These are phyloP conservation scores for Dasysyrphus albostriatus DNA, from an alignment of 2,888 invertebrate species.

Conservation along the genomic window DNA sequence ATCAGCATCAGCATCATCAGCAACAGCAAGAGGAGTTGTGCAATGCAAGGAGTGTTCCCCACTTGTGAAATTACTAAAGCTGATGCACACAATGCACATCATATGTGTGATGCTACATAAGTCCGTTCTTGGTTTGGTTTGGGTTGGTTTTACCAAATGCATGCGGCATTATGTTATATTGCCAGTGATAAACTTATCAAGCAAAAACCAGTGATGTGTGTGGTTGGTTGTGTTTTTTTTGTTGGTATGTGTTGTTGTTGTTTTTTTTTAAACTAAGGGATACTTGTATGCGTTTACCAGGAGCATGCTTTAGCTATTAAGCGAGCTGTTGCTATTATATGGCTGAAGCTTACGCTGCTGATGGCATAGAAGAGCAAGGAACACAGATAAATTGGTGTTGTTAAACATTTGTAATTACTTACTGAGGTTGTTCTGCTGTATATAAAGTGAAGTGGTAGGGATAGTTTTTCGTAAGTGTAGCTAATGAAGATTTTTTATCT, in stretches of 20 bases:
- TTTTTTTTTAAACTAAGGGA: slow-evolving; percentile 11
- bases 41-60: slow-evolving; percentile 5
- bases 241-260: not conserved
- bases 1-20: not conserved
- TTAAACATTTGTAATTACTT: slow-evolving; percentile 63
- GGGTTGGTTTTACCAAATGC: slow-evolving; percentile 28
- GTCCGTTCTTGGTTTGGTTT: slow-evolving; percentile 23
- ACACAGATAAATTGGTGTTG: slow-evolving; percentile 62
- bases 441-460: slow-evolving; percentile 4
- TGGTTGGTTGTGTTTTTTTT: slow-evolving; percentile 14
- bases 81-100: slow-evolving; percentile 34
- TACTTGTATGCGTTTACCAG: slow-evolving; percentile 48
- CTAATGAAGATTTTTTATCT: slow-evolving; percentile 23
- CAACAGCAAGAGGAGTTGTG: not conserved
- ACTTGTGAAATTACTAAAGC: slow-evolving; percentile 15
- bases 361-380: slow-evolving; percentile 37
- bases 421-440: slow-evolving; percentile 36
- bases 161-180: slow-evolving; percentile 56
- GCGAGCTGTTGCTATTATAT: slow-evolving; percentile 33
- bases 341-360: slow-evolving; percentile 7
- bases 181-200: slow-evolving; percentile 71
- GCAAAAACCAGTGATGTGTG: slow-evolving; percentile 61
- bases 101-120: slow-evolving; percentile 21
- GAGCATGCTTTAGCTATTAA: slow-evolving; percentile 59
- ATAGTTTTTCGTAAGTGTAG: slow-evolving; percentile 7